A percentile compares a stretch with the other conserved stretches of the same genome.
phyloP scores from a whole-genome alignment of 2,113 vertebrate genomes.

The Semicossyphus pulcher region DNA sequence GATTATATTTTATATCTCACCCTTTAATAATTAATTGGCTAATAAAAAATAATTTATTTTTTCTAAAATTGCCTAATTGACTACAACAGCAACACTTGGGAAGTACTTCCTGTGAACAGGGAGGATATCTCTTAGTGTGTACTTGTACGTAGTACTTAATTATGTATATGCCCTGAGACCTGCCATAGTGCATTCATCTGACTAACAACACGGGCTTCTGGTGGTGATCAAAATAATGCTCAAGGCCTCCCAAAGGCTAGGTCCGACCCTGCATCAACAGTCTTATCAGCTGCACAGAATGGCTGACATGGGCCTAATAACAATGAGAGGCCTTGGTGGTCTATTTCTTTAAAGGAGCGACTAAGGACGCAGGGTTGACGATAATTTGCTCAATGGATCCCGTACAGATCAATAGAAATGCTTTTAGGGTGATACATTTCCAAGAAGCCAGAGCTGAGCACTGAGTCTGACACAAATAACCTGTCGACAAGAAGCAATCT shows the following conservation, averaged over 20 bases:
- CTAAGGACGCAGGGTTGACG: not conserved
- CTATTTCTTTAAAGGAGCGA: not conserved
- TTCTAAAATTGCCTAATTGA: too few species aligned
- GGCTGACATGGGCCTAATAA: conserved; percentile 4
- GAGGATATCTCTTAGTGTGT: too few species aligned
- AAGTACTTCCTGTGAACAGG: too few species aligned
- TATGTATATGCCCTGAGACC: too few species aligned
- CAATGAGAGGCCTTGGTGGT: not conserved
- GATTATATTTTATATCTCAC: too few species aligned
- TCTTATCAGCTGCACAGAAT: conserved; percentile 14
- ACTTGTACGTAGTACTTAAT: too few species aligned
- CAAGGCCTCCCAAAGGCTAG: not conserved
- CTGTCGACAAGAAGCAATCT: not conserved
- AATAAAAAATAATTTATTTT: too few species aligned
- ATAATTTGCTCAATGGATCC: not conserved
- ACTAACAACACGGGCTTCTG: not conserved
- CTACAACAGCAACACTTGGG: too few species aligned
- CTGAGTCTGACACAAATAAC: not conserved
- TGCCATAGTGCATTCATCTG: too few species aligned
- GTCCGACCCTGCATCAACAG: not conserved
- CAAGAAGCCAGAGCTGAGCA: not conserved
- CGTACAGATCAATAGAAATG: conserved; percentile 49
- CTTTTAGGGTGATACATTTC: conserved; percentile 38
- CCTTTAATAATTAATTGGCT: too few species aligned
- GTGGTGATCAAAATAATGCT: not conserved